phyloP scores from a whole-genome alignment of 1,140 invertebrate species.

The Drosophila tristis region DNA sequence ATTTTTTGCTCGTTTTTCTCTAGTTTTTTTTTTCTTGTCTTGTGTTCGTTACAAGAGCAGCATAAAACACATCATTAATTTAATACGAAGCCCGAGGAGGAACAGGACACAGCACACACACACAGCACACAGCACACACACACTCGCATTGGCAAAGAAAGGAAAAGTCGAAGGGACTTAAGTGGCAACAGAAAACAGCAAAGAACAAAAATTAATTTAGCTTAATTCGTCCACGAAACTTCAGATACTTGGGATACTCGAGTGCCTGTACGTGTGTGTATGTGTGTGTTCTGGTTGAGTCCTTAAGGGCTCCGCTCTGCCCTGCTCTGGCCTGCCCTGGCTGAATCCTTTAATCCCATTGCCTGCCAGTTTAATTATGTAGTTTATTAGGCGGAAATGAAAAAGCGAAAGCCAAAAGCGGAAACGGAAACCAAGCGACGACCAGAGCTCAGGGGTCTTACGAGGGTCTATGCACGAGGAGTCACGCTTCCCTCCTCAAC shows the following conservation, averaged over 20 bases:
- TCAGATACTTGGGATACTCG: slow-evolving; percentile 41
- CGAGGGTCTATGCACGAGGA: slow-evolving; percentile 37
- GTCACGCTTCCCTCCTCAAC: slow-evolving; percentile 12
- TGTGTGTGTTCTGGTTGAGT: slow-evolving; percentile 28
- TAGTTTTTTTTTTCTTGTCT: slow-evolving; percentile 23
- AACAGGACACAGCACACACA: slow-evolving; percentile 11
- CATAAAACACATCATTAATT: slow-evolving; percentile 83
- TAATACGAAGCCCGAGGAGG: slow-evolving; percentile 62
- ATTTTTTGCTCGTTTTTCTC: slow-evolving; percentile 50
- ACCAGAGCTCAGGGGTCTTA: slow-evolving; percentile 31
- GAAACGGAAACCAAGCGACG: slow-evolving; percentile 74
- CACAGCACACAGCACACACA: slow-evolving; percentile 10
- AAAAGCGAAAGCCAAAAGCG: slow-evolving; percentile 81
- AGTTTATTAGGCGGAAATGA: slow-evolving; percentile 83
- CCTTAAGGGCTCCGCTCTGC: slow-evolving; percentile 32
- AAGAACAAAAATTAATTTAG: slow-evolving; percentile 82
- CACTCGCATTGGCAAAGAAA: slow-evolving; percentile 32
- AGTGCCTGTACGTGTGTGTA: slow-evolving; percentile 18
- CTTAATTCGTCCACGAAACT: slow-evolving; percentile 82
- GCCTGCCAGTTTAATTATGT: slow-evolving; percentile 83
- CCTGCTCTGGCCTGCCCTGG: too few species aligned
- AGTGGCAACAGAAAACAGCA: slow-evolving; percentile 57
- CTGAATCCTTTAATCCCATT: slow-evolving; percentile 82
- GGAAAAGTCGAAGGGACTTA: slow-evolving; percentile 76
- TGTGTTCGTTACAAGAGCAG: slow-evolving; percentile 24